Base-by-base conservation (phyloP, 2,888 invertebrate species). In the Margaritifera margaritifera region DNA sequence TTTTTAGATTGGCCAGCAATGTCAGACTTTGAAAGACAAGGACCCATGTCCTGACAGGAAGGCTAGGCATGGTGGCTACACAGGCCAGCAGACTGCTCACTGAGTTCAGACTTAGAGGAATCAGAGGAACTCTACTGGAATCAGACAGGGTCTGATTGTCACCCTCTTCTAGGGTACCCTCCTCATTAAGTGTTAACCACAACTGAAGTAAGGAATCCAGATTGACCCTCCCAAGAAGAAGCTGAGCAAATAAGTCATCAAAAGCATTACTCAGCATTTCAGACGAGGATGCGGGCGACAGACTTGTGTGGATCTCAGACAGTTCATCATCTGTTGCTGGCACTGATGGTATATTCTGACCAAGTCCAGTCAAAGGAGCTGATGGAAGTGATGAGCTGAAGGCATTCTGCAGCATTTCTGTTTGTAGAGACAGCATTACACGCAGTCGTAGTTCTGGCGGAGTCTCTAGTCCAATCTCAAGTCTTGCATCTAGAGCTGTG, bases 151-250 rank as follows among this genome's bases (percentile, higher is more conserved):
- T 64, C 60, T 76, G 78, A 25, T 74, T 77, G 27, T 84, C 85
- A 27, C 82, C 81, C 24, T 82, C 82, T 27, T 85, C 83, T 4
- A 71, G 66, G n/a, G 81, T 72, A 31, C 84, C 75, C 89, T 90
- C 94, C 92, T 92, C 90, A 79, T 95, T 96, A 74, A 96, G 91
- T 4, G 95, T 96, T 74, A 97, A 91, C 95, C 96, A 97, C 79
- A 96, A 91, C 78, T 95, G 94, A 54, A 96, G 91, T 62, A 95
- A 93, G 86, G 95, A 93, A 90, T 96, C 96, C 87, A 96, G 92
- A 87, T 94, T 94, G 25, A 94, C 92, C 87, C 94, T 93, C 64
- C 93, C 93, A 62, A 93, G 89, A 79, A 93, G 92, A 25, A 88
- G 80, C 73, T 87, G 86, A n/a, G 92, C 92, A 85, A 94, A 94